These are phyloP conservation scores for Acanthoscelides obtectus DNA, from an alignment of 2,888 invertebrate genomes.

Conservation along the genomic window DNA sequence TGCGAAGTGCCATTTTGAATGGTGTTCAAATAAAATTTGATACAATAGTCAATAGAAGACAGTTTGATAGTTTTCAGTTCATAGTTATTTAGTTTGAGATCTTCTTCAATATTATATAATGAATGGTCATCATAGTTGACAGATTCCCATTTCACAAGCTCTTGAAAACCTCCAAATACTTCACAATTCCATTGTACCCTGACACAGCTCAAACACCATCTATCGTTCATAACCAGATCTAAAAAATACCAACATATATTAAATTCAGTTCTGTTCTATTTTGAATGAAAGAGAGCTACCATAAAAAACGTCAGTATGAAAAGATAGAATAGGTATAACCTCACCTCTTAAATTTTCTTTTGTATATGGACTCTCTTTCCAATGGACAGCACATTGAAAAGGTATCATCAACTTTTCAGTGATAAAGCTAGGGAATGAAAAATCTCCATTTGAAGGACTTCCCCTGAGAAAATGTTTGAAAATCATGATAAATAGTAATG, in stretches of 20 bases:
- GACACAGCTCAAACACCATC: constrained; percentile 40
- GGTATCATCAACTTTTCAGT: constrained; percentile 47
- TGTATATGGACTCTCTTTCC: constrained; percentile 47
- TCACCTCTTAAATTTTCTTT: constrained; percentile 36
- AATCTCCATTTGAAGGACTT: constrained; percentile 38
- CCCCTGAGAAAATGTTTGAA: constrained; percentile 48
- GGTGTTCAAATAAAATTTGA: constrained; percentile 52
- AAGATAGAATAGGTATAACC: constrained; percentile 3
- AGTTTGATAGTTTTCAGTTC: constrained; percentile 52
- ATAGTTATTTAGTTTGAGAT: constrained; percentile 38
- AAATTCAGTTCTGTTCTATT: background rate
- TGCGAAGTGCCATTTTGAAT: constrained; percentile 64
- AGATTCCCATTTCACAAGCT: constrained; percentile 37
- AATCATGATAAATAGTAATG: constrained; percentile 50
- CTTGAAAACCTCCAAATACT: constrained; percentile 43
- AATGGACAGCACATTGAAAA: constrained; percentile 48
- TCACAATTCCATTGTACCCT: constrained; percentile 48
- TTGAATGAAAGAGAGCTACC: background rate
- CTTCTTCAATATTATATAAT: constrained; percentile 31
- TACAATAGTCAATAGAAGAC: constrained; percentile 52
- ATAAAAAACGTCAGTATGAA: too few species aligned
- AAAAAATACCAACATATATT: too few species aligned
- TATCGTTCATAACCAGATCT: constrained; percentile 31
- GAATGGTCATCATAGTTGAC: constrained; percentile 25
- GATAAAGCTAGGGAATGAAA: constrained; percentile 50